Evolutionary conservation across 2,888 invertebrate species (phyloP).

Genomic region (Drosophila rubida): DNA sequence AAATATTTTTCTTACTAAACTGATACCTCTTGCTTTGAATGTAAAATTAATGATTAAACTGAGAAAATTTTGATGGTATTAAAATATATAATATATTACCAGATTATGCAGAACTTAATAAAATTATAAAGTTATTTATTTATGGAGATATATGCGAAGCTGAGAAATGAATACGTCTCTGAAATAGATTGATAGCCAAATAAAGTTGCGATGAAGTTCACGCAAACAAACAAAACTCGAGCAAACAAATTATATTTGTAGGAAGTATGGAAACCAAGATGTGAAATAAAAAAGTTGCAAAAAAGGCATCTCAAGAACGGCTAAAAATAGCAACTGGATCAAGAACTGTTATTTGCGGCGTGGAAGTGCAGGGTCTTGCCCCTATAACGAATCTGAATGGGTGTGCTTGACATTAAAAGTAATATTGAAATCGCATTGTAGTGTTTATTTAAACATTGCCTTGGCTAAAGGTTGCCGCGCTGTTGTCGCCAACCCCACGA

Average conservation of each 20-base stretch:
- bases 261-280: background rate
- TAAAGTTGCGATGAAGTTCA: background rate
- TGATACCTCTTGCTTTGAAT: too few relatives aligned
- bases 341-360: background rate
- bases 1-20: too few relatives aligned
- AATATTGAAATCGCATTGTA: constrained; percentile 60
- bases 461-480: constrained; percentile 64
- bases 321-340: constrained; percentile 15
- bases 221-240: too few relatives aligned
- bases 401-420: constrained; percentile 55
- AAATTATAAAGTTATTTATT: background rate
- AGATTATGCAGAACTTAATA: background rate
- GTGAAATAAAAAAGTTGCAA: background rate
- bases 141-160: background rate
- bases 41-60: too few relatives aligned
- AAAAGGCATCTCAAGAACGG: background rate
- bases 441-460: constrained; percentile 56
- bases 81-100: too few relatives aligned
- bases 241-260: background rate
- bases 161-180: background rate
- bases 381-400: constrained; percentile 19
- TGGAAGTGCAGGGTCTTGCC: constrained; percentile 14
- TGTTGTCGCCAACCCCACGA: constrained; percentile 36
- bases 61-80: too few relatives aligned
- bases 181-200: background rate